Percentiles rank a stretch among this genome's conserved stretches.
Evolutionary conservation across 2,113 vertebrate species (phyloP).

Genomic region (Laterallus jamaicensis): DNA sequence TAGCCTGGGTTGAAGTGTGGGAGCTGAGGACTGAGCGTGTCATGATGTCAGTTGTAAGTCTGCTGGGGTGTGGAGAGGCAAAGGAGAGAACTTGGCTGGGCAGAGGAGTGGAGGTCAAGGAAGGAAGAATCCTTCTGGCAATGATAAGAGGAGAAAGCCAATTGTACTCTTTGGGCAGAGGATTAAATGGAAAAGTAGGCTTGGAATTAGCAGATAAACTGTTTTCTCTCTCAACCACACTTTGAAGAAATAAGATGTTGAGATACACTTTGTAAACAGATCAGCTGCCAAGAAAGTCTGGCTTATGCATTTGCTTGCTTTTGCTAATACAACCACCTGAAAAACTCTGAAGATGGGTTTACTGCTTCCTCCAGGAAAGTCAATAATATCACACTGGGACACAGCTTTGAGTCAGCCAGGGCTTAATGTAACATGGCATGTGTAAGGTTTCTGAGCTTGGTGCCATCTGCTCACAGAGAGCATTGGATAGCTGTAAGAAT

Average conservation of each 20-base stretch:
- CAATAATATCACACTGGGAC: neutral
- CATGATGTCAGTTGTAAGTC: neutral
- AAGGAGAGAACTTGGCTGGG: neutral
- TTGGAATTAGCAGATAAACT: neutral
- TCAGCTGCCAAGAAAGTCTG: neutral
- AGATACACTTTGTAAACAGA: neutral
- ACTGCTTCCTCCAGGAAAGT: neutral
- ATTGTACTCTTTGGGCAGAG: neutral
- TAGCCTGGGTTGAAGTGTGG: neutral
- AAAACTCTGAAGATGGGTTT: neutral
- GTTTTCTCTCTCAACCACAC: neutral
- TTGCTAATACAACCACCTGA: neutral
- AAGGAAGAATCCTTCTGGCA: neutral
- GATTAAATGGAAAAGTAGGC: neutral
- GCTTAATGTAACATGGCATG: neutral
- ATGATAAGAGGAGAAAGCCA: neutral
- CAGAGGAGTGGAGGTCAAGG: neutral
- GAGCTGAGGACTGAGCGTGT: neutral
- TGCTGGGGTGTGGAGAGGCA: neutral
- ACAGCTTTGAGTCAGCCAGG: neutral
- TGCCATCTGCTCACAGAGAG: slow-evolving; percentile 10
- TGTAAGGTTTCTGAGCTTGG: neutral
- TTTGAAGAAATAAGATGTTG: neutral
- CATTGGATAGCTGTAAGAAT: neutral
- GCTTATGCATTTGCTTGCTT: neutral